phyloP scores from a whole-genome alignment of 2,888 invertebrate species.

The Platycheirus albimanus region DNA sequence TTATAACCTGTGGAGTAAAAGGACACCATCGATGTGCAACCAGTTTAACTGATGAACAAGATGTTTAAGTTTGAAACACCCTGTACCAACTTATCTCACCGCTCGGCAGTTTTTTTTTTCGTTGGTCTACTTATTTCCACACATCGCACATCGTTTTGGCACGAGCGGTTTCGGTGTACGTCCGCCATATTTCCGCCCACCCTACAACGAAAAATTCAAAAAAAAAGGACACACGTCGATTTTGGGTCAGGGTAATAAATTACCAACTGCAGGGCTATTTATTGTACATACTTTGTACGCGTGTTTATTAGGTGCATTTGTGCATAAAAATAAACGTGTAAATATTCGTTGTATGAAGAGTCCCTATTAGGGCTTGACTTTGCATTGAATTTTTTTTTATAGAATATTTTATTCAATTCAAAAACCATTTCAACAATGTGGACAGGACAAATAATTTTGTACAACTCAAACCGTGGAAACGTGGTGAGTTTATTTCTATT shows the following conservation, averaged over 20 bases:
- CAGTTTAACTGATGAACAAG: too few species aligned
- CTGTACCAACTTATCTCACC: not conserved
- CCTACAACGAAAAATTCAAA: not conserved
- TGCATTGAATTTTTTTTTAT: not conserved
- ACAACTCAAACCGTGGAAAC: constrained; percentile 23
- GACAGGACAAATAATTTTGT: constrained; percentile 39
- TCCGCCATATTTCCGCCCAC: constrained; percentile 44
- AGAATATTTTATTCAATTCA: constrained; percentile 11
- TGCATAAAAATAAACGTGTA: constrained; percentile 37
- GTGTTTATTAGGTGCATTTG: constrained; percentile 33
- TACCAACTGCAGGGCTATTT: constrained; percentile 19
- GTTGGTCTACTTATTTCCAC: constrained; percentile 39
- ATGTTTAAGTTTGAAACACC: too few species aligned
- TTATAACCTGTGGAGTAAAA: too few species aligned
- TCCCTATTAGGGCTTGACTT: constrained; percentile 33
- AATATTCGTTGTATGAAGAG: not conserved
- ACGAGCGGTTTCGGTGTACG: constrained; percentile 24
- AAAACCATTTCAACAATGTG: constrained; percentile 3
- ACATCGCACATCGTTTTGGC: constrained; percentile 47
- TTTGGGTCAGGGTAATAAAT: constrained; percentile 67
- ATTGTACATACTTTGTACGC: constrained; percentile 7
- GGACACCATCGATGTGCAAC: too few species aligned
- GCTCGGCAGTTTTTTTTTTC: constrained; percentile 20
- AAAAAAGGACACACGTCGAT: constrained; percentile 69
- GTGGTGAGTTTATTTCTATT: constrained; percentile 39